A percentile compares a stretch with the other conserved stretches of the same genome.
Conservation (phyloP, 2,113 vertebrate genomes). For the Strix aluco region DNA sequence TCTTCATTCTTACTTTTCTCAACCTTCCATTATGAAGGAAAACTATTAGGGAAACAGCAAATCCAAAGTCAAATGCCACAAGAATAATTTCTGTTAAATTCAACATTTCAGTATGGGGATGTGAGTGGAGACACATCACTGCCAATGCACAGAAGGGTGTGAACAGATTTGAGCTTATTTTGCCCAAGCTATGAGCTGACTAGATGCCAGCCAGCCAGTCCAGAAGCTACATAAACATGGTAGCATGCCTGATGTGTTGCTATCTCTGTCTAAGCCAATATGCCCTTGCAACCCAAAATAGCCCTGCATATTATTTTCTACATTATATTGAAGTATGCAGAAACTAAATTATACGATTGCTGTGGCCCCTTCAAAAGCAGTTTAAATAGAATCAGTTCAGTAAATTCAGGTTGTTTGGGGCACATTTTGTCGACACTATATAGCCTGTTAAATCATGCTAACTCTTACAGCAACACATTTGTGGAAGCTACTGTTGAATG, state of each 20-base stretch:
- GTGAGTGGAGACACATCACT: background rate
- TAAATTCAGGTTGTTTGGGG: background rate
- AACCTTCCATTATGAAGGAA: background rate
- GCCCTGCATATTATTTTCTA: background rate
- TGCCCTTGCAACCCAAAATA: background rate
- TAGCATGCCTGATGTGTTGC: background rate
- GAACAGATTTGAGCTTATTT: slow-evolving; percentile 20
- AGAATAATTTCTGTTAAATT: background rate
- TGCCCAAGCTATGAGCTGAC: background rate
- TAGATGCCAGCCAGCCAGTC: background rate
- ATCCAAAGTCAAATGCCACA: background rate
- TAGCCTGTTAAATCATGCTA: background rate
- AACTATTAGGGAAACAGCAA: background rate
- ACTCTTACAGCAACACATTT: background rate
- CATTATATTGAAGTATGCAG: background rate
- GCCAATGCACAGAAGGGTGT: background rate
- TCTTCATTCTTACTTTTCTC: background rate
- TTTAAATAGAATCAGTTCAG: background rate
- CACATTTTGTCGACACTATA: rapidly evolving
- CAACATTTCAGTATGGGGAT: background rate
- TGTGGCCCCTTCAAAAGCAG: background rate
- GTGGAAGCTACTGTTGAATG: background rate
- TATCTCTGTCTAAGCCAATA: background rate
- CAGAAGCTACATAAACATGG: background rate
- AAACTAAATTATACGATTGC: background rate